A percentile compares a stretch with the other conserved stretches of the same genome.
Conservation (phyloP, 2,797 vertebrate genomes). For the Pangasius djambal region DNA sequence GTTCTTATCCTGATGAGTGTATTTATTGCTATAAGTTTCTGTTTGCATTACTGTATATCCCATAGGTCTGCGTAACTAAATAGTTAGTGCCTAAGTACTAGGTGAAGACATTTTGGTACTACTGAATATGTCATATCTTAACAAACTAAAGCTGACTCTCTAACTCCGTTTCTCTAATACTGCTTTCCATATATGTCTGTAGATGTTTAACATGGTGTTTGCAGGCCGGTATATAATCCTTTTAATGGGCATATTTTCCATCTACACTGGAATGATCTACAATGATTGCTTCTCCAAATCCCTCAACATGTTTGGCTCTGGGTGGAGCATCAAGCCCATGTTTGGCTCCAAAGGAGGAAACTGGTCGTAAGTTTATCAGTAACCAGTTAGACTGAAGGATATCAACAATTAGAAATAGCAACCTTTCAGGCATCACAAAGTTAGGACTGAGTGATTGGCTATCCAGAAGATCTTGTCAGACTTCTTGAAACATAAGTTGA, state of each 20-base stretch:
- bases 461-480: not conserved
- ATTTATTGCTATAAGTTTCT: not conserved
- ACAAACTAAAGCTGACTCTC: not conserved
- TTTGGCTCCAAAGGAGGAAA: slow-evolving; percentile 80
- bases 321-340: slow-evolving; percentile 95
- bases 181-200: not conserved
- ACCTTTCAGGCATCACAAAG: not conserved
- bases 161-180: not conserved
- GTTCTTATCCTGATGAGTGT: not conserved
- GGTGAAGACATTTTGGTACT: not conserved
- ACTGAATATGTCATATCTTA: not conserved
- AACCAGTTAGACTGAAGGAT: not conserved
- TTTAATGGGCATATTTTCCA: slow-evolving; percentile 93
- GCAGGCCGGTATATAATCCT: slow-evolving; percentile 97
- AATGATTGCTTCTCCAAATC: slow-evolving; percentile 99
- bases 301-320: slow-evolving; percentile 95
- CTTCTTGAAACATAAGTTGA: not conserved
- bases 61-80: not conserved
- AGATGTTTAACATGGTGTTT: slow-evolving; percentile 97
- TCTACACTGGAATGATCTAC: slow-evolving; percentile 95
- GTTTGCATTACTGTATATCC: not conserved
- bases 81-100: not conserved
- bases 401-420: not conserved
- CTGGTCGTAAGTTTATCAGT: slow-evolving; percentile 84
- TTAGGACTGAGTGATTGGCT: not conserved